These are phyloP conservation scores for Beris chalybata DNA, from an alignment of 2,888 invertebrate genomes.

Conservation along the genomic window DNA sequence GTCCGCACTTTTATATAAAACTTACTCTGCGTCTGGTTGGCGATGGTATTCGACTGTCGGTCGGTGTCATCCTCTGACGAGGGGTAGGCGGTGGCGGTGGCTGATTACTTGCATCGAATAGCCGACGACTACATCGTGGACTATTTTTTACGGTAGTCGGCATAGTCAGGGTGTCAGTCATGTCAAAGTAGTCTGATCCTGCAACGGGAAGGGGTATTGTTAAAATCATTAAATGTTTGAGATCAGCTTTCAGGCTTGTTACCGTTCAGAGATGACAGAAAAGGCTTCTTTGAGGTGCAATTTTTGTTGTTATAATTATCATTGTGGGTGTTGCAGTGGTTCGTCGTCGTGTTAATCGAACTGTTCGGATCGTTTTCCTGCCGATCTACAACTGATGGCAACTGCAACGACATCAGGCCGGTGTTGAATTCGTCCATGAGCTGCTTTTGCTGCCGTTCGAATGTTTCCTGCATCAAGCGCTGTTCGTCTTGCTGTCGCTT, in stretches of 20 bases:
- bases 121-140: slow-evolving; percentile 12
- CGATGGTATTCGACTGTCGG: not conserved
- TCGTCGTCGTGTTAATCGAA: too few relatives aligned
- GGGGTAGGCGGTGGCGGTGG: slow-evolving; percentile 5
- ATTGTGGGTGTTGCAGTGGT: not conserved
- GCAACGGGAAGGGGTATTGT: not conserved
- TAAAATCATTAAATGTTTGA: not conserved
- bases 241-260: not conserved
- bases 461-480: slow-evolving; percentile 63
- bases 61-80: not conserved
- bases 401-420: slow-evolving; percentile 31
- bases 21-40: slow-evolving; percentile 33
- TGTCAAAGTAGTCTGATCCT: slow-evolving; percentile 16
- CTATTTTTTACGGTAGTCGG: not conserved
- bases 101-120: not conserved
- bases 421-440: slow-evolving; percentile 56
- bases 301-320: slow-evolving; percentile 1
- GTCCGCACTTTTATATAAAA: slow-evolving; percentile 25
- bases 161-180: slow-evolving; percentile 17
- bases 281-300: not conserved
- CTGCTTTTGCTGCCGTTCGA: slow-evolving; percentile 67
- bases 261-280: slow-evolving; percentile 1
- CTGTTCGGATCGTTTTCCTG: not conserved
- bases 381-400: not conserved
- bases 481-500: slow-evolving; percentile 69